phyloP scores from a whole-genome alignment of 35 echinoderm and acorn worm genomes.

The Chiridota heheva region DNA sequence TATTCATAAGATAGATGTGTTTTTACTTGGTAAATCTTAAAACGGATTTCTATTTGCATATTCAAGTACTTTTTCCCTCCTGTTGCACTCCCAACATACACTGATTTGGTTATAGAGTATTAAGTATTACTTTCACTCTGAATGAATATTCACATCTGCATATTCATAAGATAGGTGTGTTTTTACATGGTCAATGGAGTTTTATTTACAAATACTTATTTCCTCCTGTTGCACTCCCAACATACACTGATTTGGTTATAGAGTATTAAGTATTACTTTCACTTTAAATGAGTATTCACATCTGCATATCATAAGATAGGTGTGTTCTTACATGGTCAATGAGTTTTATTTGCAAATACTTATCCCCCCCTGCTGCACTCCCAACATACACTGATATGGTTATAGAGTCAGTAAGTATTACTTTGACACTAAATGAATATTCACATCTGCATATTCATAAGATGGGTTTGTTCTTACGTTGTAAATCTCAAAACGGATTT shows the following conservation, averaged over 20 bases:
- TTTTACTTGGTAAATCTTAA: neutral
- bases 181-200: too few relatives aligned
- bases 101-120: neutral
- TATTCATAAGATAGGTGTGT: too few relatives aligned
- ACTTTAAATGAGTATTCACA: neutral
- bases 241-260: slow-evolving; percentile 55
- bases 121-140: too few relatives aligned
- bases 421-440: neutral
- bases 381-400: slow-evolving; percentile 81
- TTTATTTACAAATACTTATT: neutral
- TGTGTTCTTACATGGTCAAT: neutral
- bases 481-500: neutral
- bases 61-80: neutral
- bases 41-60: neutral
- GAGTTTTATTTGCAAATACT: slow-evolving; percentile 13
- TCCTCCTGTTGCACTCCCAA: neutral
- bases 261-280: slow-evolving; percentile 61
- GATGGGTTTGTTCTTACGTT: neutral
- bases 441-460: neutral
- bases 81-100: neutral
- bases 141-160: too few relatives aligned
- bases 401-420: slow-evolving; percentile 76
- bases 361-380: slow-evolving; percentile 61
- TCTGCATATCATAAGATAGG: neutral
- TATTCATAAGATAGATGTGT: neutral